Evolutionary conservation across 2,888 invertebrate genomes (phyloP).

Genomic region (Itoplectis maculator): DNA sequence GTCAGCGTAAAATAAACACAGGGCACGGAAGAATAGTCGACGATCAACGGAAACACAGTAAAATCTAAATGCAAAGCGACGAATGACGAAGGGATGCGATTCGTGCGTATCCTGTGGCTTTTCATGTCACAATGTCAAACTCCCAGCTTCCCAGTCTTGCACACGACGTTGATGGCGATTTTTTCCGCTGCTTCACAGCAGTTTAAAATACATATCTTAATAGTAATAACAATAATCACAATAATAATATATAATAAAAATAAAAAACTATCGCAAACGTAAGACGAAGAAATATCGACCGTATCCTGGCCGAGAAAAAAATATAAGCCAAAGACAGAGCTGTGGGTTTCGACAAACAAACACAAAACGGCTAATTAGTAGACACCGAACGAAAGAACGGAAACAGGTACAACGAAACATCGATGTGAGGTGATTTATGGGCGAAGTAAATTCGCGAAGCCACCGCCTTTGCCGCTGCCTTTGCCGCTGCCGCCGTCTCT

Average conservation of each 20-base stretch:
- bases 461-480: neutral
- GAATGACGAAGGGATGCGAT: constrained; percentile 41
- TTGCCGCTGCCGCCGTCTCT: neutral
- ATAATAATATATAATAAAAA: constrained; percentile 1
- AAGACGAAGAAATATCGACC: constrained; percentile 48
- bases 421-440: neutral
- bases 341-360: constrained; percentile 13
- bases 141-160: constrained; percentile 4
- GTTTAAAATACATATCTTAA: constrained; percentile 19
- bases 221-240: constrained; percentile 6
- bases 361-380: constrained; percentile 44
- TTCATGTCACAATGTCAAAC: constrained; percentile 18
- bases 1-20: constrained; percentile 56
- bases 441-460: neutral
- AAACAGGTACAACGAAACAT: constrained; percentile 21
- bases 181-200: constrained; percentile 27
- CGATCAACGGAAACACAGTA: constrained; percentile 62
- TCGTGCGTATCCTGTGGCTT: constrained; percentile 27
- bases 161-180: neutral
- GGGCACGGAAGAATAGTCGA: constrained; percentile 53
- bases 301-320: constrained; percentile 53
- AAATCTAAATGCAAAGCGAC: constrained; percentile 62
- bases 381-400: constrained; percentile 16
- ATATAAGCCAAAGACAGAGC: constrained; percentile 37
- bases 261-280: constrained; percentile 19